phyloP scores from a whole-genome alignment of 2,888 invertebrate species.

The Synergus laeviventris region DNA sequence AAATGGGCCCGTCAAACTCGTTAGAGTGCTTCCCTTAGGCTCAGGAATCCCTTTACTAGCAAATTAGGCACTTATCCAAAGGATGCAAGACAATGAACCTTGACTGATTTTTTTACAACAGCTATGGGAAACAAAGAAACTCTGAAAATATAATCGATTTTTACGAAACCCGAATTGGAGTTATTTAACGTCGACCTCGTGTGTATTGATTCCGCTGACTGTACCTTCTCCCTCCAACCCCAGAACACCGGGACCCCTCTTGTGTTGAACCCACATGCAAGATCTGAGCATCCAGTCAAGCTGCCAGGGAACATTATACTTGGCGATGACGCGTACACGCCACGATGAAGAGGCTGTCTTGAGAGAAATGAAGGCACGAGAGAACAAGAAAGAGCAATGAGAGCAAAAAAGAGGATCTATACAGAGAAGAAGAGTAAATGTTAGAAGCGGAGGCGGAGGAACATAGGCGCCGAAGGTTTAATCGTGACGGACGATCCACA shows the following conservation, averaged over 20 bases:
- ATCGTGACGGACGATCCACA: conserved; percentile 59
- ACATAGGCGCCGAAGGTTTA: conserved; percentile 62
- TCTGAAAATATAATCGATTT: no score
- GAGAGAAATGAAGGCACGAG: conserved; percentile 54
- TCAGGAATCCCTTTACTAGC: neutral
- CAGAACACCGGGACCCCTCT: conserved; percentile 21
- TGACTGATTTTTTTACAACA: neutral
- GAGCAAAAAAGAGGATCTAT: conserved; percentile 12
- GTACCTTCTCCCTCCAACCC: conserved; percentile 20
- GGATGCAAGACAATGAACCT: neutral
- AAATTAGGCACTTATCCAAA: conserved; percentile 22
- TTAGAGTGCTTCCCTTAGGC: conserved; percentile 3
- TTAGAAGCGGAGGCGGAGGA: conserved; percentile 39
- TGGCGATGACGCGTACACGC: conserved; percentile 73
- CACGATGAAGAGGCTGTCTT: conserved; percentile 61
- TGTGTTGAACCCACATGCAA: conserved; percentile 46
- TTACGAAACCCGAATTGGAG: no score
- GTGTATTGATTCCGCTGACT: conserved; percentile 19
- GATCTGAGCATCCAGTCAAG: conserved; percentile 60
- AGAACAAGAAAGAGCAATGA: conserved; percentile 43
- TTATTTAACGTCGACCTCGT: no score
- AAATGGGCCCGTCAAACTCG: conserved; percentile 36
- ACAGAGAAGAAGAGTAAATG: conserved; percentile 16
- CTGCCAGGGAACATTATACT: conserved; percentile 70
- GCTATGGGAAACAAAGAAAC: no score